Evolutionary conservation across 2,113 vertebrate species (phyloP).

Genomic region (Chaenocephalus aceratus): DNA sequence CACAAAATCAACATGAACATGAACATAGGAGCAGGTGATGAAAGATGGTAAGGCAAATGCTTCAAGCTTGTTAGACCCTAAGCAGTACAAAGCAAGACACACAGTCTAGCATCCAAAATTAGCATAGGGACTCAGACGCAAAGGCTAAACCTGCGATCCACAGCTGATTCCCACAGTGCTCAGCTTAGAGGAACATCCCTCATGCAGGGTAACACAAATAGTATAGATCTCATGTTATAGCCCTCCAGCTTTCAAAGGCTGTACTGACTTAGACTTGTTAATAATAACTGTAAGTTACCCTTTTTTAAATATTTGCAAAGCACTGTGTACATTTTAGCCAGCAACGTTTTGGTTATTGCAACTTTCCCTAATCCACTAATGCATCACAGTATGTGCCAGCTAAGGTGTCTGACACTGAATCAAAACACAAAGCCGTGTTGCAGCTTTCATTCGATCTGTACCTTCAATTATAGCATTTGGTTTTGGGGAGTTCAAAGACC

Average conservation of each 20-base stretch:
- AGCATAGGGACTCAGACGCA: not conserved
- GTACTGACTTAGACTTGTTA: not conserved
- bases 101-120: not conserved
- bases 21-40: conserved; percentile 9
- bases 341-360: conserved; percentile 6
- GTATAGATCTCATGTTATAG: not conserved
- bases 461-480: not conserved
- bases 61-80: not conserved
- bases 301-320: conserved; percentile 7
- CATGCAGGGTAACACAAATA: not conserved
- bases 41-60: not conserved
- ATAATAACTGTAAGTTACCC: not conserved
- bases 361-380: conserved; percentile 26
- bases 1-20: conserved; percentile 28
- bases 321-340: conserved; percentile 17
- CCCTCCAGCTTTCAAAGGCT: not conserved
- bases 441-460: not conserved
- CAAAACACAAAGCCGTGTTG: conserved; percentile 9
- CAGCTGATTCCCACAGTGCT: not conserved
- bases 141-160: not conserved
- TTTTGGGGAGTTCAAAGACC: not conserved
- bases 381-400: conserved; percentile 9
- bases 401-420: conserved; percentile 15
- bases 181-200: not conserved
- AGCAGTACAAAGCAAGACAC: not conserved